Conservation (phyloP, 1,140 invertebrate genomes). For the Adoxophyes honmai region DNA sequence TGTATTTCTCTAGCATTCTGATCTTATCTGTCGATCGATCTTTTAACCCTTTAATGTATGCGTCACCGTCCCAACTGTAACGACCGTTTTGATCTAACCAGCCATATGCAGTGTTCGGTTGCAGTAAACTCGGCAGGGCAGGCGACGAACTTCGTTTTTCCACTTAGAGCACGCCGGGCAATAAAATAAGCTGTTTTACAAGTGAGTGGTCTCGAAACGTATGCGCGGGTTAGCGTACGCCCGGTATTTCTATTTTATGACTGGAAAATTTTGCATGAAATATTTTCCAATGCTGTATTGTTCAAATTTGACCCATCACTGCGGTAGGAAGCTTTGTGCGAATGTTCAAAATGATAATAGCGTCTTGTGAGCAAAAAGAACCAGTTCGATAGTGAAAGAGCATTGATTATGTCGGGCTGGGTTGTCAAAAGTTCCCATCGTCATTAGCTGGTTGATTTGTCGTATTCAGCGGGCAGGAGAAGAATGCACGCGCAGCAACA, state of each 20-base stretch:
- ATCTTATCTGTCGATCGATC: slow-evolving; percentile 62
- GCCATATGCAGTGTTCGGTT: slow-evolving; percentile 22
- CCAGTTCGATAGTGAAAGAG: too few relatives aligned
- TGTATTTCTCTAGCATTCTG: slow-evolving; percentile 50
- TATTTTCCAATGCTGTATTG: slow-evolving; percentile 24
- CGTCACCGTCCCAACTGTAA: slow-evolving; percentile 44
- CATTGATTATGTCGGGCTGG: slow-evolving; percentile 25
- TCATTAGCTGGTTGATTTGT: slow-evolving; percentile 51
- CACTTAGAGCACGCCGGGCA: slow-evolving; percentile 31
- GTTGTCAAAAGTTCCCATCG: slow-evolving; percentile 45
- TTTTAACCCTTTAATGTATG: slow-evolving; percentile 60
- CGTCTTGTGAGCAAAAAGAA: not conserved
- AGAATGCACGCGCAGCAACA: slow-evolving; percentile 50
- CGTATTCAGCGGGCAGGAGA: slow-evolving; percentile 39
- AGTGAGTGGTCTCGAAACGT: slow-evolving; percentile 38
- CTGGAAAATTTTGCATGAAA: slow-evolving; percentile 28
- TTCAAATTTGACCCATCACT: slow-evolving; percentile 14
- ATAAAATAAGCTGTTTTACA: slow-evolving; percentile 51
- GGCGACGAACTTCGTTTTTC: slow-evolving; percentile 31
- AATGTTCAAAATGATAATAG: not conserved
- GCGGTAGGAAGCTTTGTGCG: not conserved
- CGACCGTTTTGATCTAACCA: slow-evolving; percentile 39
- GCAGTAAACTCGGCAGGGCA: not conserved
- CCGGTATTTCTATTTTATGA: slow-evolving; percentile 41
- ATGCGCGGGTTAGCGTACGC: slow-evolving; percentile 38